Percentiles rank a stretch among this genome's conserved stretches.
Evolutionary conservation across 2,888 invertebrate species (phyloP).

Genomic region (Aromia moschata): DNA sequence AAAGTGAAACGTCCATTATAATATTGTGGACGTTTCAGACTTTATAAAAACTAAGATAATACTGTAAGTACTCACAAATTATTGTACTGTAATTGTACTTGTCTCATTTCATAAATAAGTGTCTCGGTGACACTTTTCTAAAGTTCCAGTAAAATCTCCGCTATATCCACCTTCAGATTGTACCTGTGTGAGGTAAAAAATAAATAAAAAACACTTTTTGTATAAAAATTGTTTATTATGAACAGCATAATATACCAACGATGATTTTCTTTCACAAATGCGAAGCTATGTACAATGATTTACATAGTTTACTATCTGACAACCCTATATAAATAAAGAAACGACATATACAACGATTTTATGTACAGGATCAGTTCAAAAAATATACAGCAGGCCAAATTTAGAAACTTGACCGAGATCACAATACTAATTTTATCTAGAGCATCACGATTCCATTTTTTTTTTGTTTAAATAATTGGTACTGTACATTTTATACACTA

Average conservation of each 20-base stretch:
- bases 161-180: no score
- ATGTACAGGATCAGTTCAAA: constrained; percentile 57
- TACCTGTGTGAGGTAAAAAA: no score
- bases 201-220: no score
- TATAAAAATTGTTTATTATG: constrained; percentile 49
- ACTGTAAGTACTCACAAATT: no score
- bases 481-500: constrained; percentile 17
- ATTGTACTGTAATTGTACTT: no score
- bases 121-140: no score
- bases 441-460: constrained; percentile 56
- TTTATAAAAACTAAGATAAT: no score
- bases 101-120: no score
- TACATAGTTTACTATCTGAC: constrained; percentile 47
- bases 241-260: constrained; percentile 59
- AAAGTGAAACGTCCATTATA: no score
- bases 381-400: constrained; percentile 46
- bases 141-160: no score
- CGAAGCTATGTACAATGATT: constrained; percentile 60
- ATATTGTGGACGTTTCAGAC: no score
- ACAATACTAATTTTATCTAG: constrained; percentile 50
- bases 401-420: constrained; percentile 57
- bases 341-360: constrained; percentile 51
- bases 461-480: constrained; percentile 19
- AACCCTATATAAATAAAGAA: constrained; percentile 52
- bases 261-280: constrained; percentile 55